These are phyloP conservation scores for Entomobrya proxima DNA, from an alignment of 2,888 invertebrate genomes.

Conservation along the genomic window DNA sequence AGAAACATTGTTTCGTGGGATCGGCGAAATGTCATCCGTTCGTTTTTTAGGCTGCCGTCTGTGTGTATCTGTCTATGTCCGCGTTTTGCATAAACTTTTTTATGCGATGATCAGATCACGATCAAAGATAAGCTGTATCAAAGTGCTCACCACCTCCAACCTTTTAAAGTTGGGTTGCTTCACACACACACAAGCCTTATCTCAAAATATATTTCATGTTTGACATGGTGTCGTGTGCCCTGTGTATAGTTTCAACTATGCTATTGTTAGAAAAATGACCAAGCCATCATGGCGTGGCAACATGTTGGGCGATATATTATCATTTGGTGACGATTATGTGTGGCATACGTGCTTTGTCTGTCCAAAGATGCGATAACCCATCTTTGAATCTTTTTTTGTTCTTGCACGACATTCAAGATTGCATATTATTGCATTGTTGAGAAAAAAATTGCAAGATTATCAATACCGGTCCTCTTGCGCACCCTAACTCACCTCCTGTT, in stretches of 20 bases:
- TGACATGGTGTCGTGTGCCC: not conserved
- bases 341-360: not conserved
- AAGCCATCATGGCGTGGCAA: no score
- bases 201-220: not conserved
- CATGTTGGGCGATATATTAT: not conserved
- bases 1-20: not conserved
- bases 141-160: conserved; percentile 22
- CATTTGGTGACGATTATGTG: not conserved
- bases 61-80: no score
- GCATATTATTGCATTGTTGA: not conserved
- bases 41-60: no score
- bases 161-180: conserved; percentile 9
- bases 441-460: not conserved
- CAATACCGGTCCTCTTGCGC: conserved; percentile 26
- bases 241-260: no score
- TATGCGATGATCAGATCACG: not conserved
- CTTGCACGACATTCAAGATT: conserved; percentile 15
- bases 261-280: conserved; percentile 27
- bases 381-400: not conserved
- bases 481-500: conserved; percentile 38
- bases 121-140: not conserved
- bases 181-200: not conserved
- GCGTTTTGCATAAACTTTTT: no score
- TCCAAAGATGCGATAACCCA: not conserved
- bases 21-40: not conserved